Conservation (phyloP, 2,797 vertebrate genomes). For the Sebastes dallii region DNA sequence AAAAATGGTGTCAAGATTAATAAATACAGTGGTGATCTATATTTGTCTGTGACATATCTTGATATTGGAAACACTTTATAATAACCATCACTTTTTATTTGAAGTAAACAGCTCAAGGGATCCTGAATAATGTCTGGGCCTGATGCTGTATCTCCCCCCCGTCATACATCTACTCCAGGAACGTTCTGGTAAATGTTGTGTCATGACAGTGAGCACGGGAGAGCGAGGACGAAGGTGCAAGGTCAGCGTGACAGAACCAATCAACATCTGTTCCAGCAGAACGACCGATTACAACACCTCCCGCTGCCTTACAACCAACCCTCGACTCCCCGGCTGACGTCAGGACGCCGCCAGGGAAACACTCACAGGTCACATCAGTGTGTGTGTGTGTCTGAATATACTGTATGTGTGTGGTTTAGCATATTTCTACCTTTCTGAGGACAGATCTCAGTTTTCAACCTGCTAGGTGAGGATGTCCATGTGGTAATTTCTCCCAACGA, state of each 20-base stretch:
- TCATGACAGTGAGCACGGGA: neutral
- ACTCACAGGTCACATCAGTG: conserved; percentile 39
- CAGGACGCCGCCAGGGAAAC: conserved; percentile 54
- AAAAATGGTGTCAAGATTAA: conserved; percentile 16
- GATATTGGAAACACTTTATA: neutral
- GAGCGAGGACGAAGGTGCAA: conserved; percentile 41
- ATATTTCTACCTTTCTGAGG: neutral
- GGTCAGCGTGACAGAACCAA: conserved; percentile 62
- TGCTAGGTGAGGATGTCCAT: neutral
- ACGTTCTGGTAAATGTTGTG: neutral
- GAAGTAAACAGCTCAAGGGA: neutral
- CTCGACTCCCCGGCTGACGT: conserved; percentile 35
- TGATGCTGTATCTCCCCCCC: neutral
- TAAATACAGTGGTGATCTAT: conserved; percentile 1
- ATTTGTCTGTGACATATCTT: neutral
- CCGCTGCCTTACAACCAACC: conserved; percentile 35
- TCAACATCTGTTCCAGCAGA: conserved; percentile 67
- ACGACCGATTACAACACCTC: conserved; percentile 35
- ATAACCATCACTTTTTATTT: accelerated
- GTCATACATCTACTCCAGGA: neutral
- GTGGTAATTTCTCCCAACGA: neutral
- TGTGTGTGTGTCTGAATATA: neutral
- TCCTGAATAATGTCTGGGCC: neutral
- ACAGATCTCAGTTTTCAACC: neutral
- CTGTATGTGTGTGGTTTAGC: neutral